A percentile compares a stretch with the other conserved stretches of the same genome.
Conservation (phyloP, 2,113 vertebrate species). For the mouse (Mus musculus) region GRCm39 chr3:105220001-105220500, state of each 20-base stretch:
- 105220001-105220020: background rate
- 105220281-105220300: background rate
- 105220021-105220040: background rate
- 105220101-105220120: background rate
- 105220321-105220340: background rate
- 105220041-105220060: background rate
- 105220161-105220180: background rate
- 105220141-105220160: background rate
- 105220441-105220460: background rate
- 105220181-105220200: background rate
- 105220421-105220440: background rate
- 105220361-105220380: background rate
- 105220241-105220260: background rate
- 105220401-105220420: background rate
- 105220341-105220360: background rate
- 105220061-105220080: background rate
- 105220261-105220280: background rate
- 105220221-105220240: background rate
- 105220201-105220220: background rate
- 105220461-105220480: background rate
- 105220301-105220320: background rate
- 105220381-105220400: background rate
- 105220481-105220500: rapidly evolving
- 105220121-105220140: background rate
- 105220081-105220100: background rate